Conservation (phyloP, 2,797 vertebrate genomes). For the Gastrophryne carolinensis region DNA sequence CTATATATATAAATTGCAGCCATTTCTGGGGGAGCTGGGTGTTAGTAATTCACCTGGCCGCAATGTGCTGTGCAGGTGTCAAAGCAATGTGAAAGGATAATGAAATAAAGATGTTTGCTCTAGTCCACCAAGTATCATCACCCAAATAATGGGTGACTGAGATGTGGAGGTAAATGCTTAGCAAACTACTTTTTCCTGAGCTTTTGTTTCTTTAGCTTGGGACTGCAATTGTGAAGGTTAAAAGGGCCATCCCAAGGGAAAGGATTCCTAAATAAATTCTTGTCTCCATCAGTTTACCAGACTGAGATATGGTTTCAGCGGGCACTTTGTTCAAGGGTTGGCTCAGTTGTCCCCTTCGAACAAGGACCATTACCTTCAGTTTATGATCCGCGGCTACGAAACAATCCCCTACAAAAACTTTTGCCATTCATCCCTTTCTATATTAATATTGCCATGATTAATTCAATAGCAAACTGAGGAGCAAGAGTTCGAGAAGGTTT, state of each 20-base stretch:
- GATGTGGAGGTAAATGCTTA: conserved; percentile 63
- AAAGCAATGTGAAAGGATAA: conserved; percentile 45
- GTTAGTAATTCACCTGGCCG: conserved; percentile 55
- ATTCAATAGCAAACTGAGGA: conserved; percentile 69
- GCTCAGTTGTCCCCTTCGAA: conserved; percentile 62
- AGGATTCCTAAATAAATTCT: conserved; percentile 67
- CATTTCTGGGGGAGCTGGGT: conserved; percentile 35
- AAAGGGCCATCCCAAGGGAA: conserved; percentile 59
- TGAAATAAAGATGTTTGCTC: conserved; percentile 57
- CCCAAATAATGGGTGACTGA: conserved; percentile 59
- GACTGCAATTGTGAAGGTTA: conserved; percentile 64
- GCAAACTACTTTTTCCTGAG: conserved; percentile 61
- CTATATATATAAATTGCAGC: conserved; percentile 42
- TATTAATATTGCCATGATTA: conserved; percentile 77
- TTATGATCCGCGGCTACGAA: conserved; percentile 72
- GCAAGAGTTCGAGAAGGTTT: conserved; percentile 76
- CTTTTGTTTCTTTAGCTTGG: conserved; percentile 60
- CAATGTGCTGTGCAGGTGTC: conserved; percentile 37
- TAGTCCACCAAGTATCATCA: conserved; percentile 60
- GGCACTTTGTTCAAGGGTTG: conserved; percentile 64
- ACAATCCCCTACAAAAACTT: conserved; percentile 69
- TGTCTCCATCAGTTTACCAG: conserved; percentile 58
- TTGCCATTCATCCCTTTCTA: conserved; percentile 60
- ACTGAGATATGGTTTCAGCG: conserved; percentile 56
- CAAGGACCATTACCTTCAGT: conserved; percentile 70